Base-by-base conservation (phyloP, 2,797 vertebrate species). In the Gadopsis bispinosus region DNA sequence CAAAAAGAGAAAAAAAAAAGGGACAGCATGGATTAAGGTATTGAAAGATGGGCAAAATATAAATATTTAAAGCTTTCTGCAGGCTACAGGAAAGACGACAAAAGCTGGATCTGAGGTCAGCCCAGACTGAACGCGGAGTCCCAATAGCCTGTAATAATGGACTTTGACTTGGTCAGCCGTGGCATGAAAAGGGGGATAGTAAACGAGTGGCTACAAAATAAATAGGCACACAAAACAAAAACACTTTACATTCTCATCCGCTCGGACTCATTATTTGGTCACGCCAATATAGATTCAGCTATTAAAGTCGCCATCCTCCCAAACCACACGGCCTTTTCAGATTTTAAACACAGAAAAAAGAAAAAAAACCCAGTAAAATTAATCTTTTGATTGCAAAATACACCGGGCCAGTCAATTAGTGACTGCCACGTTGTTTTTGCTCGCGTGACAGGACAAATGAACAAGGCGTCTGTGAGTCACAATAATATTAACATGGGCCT, bases 131-230 rank as follows among this genome's bases (percentile, higher is more conserved):
- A 68, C 65, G 75, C 41, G 56, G 73, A 58, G 72, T 65, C 65
- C 80, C 64, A 74, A n/a, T 7, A 80, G 80, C 63, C 81, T 77
- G 56, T 84, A 66, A 77, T 80, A 73, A 78, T 71, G 69, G 77
- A 73, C 73, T 73, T 75, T 72, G 69, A 66, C 70, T 81, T 83
- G 67, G 45, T 80, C 79, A 64, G 83, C 74, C 82, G 79, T 91
- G 83, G 72, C 76, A 70, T 83, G 78, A 81, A 88, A 75, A 87
- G n/a, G 11, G 55, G 77, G 77, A 88, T 79, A 88, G 80, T 83
- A 91, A 93, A 91, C 81, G 75, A 90, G 83, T 87, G 85, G 90
- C 91, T 89, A 93, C 85, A 86, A 90, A 93, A 94, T 94, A 95
- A 95, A 95, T 95, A 94, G 85, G 88, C 83, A 91, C 83, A 89